A percentile compares a stretch with the other conserved stretches of the same genome.
phyloP scores from a whole-genome alignment of 2,113 vertebrate genomes.

The Tetrax tetrax region DNA sequence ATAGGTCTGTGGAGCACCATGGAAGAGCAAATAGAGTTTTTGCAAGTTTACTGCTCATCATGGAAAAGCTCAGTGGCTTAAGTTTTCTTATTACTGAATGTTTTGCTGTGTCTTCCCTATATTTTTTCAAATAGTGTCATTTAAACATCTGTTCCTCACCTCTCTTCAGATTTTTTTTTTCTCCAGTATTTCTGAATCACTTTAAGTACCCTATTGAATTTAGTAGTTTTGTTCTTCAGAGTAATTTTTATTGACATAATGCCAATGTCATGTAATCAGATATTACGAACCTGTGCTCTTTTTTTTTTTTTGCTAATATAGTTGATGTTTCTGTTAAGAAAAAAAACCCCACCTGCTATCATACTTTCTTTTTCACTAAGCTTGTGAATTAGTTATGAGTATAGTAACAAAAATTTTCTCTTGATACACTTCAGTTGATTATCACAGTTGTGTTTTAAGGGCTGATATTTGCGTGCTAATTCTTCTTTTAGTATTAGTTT shows the following conservation, averaged over 20 bases:
- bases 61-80: background rate
- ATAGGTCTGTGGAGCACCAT: background rate
- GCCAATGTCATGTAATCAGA: background rate
- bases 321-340: background rate
- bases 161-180: background rate
- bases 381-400: background rate
- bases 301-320: background rate
- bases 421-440: background rate
- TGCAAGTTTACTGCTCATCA: background rate
- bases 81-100: background rate
- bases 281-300: fast-evolving
- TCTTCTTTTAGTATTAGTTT: background rate
- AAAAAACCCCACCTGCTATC: background rate
- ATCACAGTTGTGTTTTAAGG: background rate
- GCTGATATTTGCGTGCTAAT: background rate
- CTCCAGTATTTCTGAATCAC: background rate
- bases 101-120: background rate
- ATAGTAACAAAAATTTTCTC: background rate
- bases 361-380: background rate
- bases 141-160: background rate
- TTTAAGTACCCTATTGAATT: background rate
- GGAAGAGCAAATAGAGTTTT: background rate
- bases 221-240: background rate
- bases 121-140: background rate
- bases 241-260: background rate